Percentiles rank a stretch among this genome's conserved stretches.
phyloP scores from a whole-genome alignment of 1,140 invertebrate species.

The Brachionus koreanus region DNA sequence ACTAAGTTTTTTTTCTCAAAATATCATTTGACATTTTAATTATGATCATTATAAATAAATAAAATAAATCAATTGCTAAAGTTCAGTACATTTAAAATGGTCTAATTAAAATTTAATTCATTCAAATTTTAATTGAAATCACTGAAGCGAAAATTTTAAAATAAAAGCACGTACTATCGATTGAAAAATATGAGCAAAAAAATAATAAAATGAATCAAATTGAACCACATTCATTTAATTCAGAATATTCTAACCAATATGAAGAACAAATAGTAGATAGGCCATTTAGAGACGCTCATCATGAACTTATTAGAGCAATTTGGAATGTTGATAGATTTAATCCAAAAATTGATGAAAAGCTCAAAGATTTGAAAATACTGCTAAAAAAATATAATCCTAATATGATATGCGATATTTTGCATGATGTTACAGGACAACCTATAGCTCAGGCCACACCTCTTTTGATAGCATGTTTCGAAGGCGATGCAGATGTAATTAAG shows the following conservation, averaged over 20 bases:
- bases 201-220: background rate
- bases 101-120: conserved; percentile 20
- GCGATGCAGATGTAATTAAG: conserved; percentile 43
- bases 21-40: background rate
- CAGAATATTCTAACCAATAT: background rate
- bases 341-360: conserved; percentile 29
- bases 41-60: background rate
- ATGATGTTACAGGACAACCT: conserved; percentile 39
- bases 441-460: conserved; percentile 44
- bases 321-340: conserved; percentile 42
- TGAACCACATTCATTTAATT: background rate
- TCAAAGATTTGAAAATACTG: conserved; percentile 19
- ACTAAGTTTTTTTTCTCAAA: background rate
- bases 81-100: background rate
- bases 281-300: conserved; percentile 43
- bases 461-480: conserved; percentile 45
- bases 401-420: conserved; percentile 43
- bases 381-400: conserved; percentile 31
- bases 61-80: background rate
- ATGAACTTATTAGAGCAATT: conserved; percentile 41
- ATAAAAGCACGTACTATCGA: background rate
- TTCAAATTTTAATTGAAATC: background rate
- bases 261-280: conserved; percentile 24
- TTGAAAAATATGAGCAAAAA: background rate
- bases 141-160: conserved; percentile 21